Conservation (phyloP, 2,888 invertebrate species). For the Dynastes hyllus region DNA sequence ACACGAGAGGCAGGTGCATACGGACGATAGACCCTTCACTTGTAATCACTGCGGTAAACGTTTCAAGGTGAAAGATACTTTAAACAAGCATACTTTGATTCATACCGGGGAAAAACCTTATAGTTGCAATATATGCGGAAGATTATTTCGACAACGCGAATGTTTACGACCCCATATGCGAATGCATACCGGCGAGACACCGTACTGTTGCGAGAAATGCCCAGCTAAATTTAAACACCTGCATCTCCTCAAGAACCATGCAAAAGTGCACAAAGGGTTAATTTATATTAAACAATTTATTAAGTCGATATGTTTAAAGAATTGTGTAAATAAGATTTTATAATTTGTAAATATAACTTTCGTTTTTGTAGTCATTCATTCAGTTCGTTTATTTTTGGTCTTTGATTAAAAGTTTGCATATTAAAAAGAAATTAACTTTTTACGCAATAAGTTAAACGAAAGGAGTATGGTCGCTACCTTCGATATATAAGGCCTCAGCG, state of each 20-base stretch:
- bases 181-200: neutral
- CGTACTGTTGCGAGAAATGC: neutral
- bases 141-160: constrained; percentile 59
- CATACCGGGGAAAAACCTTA: neutral
- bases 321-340: too few species aligned
- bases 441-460: too few species aligned
- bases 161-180: neutral
- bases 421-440: too few species aligned
- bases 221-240: neutral
- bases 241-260: neutral
- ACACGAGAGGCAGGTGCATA: neutral
- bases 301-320: too few species aligned
- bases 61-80: neutral
- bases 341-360: too few species aligned
- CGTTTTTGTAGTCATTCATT: too few species aligned
- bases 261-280: neutral
- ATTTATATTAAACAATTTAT: neutral
- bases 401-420: too few species aligned
- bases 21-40: neutral
- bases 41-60: constrained; percentile 5
- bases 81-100: neutral
- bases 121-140: constrained; percentile 75
- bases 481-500: too few species aligned
- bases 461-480: too few species aligned
- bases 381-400: too few species aligned